Percentiles rank a stretch among this genome's conserved stretches.
phyloP scores from a whole-genome alignment of 2,888 invertebrate genomes.

The Nemotelus nigrinus region DNA sequence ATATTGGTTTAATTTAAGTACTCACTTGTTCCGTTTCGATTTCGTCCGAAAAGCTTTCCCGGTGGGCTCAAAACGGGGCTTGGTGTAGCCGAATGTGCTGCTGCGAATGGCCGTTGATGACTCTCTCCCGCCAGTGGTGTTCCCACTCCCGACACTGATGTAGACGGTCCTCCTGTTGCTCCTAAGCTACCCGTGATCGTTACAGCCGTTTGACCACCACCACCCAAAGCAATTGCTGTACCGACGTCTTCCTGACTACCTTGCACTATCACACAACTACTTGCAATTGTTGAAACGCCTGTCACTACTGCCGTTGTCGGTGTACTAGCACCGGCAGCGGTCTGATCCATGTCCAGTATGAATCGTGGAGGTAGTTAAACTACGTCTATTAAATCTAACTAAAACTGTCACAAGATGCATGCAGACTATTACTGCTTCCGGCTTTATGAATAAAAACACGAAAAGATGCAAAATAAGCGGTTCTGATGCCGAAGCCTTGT shows the following conservation, averaged over 20 bases:
- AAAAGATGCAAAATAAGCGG: background rate
- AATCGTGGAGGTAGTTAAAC: background rate
- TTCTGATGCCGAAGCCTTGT: too few relatives aligned
- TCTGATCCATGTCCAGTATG: slow-evolving; percentile 41
- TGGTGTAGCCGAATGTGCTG: slow-evolving; percentile 63
- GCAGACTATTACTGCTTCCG: background rate
- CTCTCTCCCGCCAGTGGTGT: slow-evolving; percentile 57
- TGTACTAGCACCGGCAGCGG: slow-evolving; percentile 45
- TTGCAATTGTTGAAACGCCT: slow-evolving; percentile 52
- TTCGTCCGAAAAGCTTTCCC: slow-evolving; percentile 64
- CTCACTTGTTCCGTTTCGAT: slow-evolving; percentile 65
- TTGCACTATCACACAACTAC: slow-evolving; percentile 50
- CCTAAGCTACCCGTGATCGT: background rate
- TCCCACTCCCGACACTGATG: background rate
- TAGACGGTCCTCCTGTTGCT: background rate
- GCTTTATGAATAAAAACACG: background rate
- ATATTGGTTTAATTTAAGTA: background rate
- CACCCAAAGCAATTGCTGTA: slow-evolving; percentile 42
- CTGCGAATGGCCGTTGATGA: slow-evolving; percentile 61
- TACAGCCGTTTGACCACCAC: background rate
- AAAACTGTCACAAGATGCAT: background rate
- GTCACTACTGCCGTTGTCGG: slow-evolving; percentile 51
- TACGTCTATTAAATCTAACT: background rate
- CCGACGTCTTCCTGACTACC: slow-evolving; percentile 57
- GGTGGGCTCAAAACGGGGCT: slow-evolving; percentile 64